These are phyloP conservation scores for Aptenodytes patagonicus DNA, from an alignment of 2,113 vertebrate species.

Conservation along the genomic window DNA sequence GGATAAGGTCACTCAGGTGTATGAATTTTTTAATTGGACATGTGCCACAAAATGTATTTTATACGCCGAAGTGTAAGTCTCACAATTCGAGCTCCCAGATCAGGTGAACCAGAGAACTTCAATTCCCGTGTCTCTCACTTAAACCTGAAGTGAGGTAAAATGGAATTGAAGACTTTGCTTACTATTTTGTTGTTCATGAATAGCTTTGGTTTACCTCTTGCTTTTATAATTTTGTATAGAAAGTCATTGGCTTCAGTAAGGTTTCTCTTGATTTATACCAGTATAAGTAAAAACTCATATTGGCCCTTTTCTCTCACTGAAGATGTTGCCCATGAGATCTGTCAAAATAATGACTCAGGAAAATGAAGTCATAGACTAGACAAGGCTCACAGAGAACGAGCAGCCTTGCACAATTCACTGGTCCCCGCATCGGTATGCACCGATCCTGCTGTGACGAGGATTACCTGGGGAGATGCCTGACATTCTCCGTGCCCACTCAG, in stretches of 20 bases:
- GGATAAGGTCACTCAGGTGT: background rate
- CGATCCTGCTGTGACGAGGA: background rate
- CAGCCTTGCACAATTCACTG: constrained; percentile 54
- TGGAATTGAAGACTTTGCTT: background rate
- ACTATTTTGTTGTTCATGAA: background rate
- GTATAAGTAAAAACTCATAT: constrained; percentile 32
- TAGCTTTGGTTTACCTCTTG: background rate
- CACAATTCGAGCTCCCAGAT: background rate
- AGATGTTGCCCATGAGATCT: constrained; percentile 58
- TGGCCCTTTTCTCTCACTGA: constrained; percentile 56
- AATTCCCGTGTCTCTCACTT: background rate
- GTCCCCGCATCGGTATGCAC: background rate
- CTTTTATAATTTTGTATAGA: background rate
- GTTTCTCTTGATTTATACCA: constrained; percentile 41
- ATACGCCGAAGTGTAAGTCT: background rate
- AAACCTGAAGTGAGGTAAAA: background rate
- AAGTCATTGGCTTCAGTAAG: background rate
- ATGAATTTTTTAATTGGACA: background rate
- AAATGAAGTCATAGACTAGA: constrained; percentile 49
- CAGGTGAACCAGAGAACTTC: background rate
- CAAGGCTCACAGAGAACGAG: constrained; percentile 23
- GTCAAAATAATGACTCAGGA: constrained; percentile 52
- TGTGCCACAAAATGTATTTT: background rate
- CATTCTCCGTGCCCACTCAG: background rate
- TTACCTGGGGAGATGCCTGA: constrained; percentile 52